These are phyloP conservation scores for Acanthurus tractus DNA, from an alignment of 2,797 vertebrate species.

Conservation along the genomic window DNA sequence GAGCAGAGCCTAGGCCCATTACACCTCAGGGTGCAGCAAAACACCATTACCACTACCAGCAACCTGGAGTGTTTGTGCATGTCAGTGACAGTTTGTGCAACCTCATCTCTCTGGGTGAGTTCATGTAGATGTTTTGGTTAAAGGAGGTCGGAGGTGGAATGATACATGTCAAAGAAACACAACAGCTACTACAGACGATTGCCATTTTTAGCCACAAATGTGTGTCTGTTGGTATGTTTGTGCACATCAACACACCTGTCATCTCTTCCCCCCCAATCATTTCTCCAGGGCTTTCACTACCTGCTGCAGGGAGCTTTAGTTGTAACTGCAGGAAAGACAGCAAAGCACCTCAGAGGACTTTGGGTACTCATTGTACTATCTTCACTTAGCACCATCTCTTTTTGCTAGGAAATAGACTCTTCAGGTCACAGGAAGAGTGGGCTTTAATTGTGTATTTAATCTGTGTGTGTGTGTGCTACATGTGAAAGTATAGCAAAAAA, in stretches of 20 bases:
- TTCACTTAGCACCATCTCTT: slow-evolving; percentile 56
- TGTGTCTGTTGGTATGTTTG: slow-evolving; percentile 29
- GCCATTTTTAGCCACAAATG: slow-evolving; percentile 34
- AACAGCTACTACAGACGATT: slow-evolving; percentile 31
- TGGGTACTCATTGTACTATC: slow-evolving; percentile 33
- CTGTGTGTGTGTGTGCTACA: background rate
- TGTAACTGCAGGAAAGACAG: slow-evolving; percentile 51
- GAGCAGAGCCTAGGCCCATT: slow-evolving; percentile 76
- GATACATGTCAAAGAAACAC: slow-evolving; percentile 52
- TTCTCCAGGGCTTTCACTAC: slow-evolving; percentile 54
- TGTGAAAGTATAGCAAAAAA: background rate
- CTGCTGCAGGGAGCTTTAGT: slow-evolving; percentile 46
- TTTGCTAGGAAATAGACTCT: slow-evolving; percentile 32
- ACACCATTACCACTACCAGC: slow-evolving; percentile 75
- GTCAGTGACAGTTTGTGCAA: slow-evolving; percentile 37
- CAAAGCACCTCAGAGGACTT: slow-evolving; percentile 47
- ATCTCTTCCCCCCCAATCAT: slow-evolving; percentile 53
- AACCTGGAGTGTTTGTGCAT: slow-evolving; percentile 51
- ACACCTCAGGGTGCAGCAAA: slow-evolving; percentile 77
- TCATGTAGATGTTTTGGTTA: slow-evolving; percentile 46
- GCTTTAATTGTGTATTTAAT: slow-evolving; percentile 56
- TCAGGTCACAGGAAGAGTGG: slow-evolving; percentile 40
- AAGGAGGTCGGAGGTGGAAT: slow-evolving; percentile 49
- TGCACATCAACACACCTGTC: slow-evolving; percentile 50
- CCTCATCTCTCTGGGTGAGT: background rate